Evolutionary conservation across 2,113 vertebrate species (phyloP), one percentile per base, ranked within the genome.

Genomic region (Halichoeres trimaculatus): DNA sequence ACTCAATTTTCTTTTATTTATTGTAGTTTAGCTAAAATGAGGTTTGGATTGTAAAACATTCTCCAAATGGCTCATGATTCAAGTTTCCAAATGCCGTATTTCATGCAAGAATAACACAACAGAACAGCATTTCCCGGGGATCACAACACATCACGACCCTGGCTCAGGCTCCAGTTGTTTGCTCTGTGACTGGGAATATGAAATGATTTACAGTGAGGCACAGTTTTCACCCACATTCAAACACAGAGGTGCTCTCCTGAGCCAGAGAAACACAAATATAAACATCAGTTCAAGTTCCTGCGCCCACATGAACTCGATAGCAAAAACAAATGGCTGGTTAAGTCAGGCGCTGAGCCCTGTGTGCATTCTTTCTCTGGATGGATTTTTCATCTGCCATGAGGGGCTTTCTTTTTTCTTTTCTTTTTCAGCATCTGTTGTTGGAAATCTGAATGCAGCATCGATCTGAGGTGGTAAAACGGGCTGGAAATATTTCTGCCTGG

Each of bases 281-380:
- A 89, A 89, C 85, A 82, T 67, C 38, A 73, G 62, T 79, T 81
- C 40, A 66, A 45, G 77, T 73, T 85, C 76, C 74, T 84, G 40
- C 23, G 65, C 26, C 57, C 77, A 81, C 40, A 76, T 55, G 59
- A 75, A 71, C 63, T 85, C 64, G 48, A 78, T 38, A 56, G 82
- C 51, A 81, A 78, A 86, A 88, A 79, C 79, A 81, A 86, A 86
- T 67, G 70, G 23, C 48, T 47, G 64, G 36, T 78, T 40, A 5
- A 84, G 57, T 68, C 74, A 22, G 74, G 73, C 80, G 64, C 1
- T 0, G 38, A 76, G 74, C 70, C 81, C 30, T 2, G n/a, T 16
- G 53, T 36, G 8, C 81, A 88, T 88, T 87, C 83, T 72, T 85
- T 64, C 79, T 48, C 55, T 57, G 14, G 80, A 86, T 86, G 81